Base-by-base conservation (phyloP, 1,140 invertebrate species). In the Heliconius eleuchia region DNA sequence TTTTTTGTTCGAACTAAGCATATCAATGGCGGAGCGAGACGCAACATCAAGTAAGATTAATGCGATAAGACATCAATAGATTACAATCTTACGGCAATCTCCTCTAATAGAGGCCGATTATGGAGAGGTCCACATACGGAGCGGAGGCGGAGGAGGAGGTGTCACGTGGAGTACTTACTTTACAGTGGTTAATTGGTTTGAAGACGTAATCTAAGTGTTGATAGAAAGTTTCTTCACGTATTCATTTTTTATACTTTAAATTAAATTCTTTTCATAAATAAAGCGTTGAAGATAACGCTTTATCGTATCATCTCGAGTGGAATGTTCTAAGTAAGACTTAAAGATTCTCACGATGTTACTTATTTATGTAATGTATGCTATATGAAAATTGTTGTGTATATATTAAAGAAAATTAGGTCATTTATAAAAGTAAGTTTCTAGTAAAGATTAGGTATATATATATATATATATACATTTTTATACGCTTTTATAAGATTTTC, bases 51-150 rank as follows among this genome's bases (percentile, higher is more conserved):
- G 60, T 66, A 27, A 30, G 60, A 66, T 66, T 30, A 66, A 66
- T 66, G 27, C 23, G 60, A 66, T 66, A 23, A 66, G 60, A 66
- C 23, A 23, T 30, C 27, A 66, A 30, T 66, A 30, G 23, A 66
- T 66, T 30, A 46, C 42, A 46, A 66, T 66, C 60, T 66, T 30
- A 66, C 60, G 60, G 60, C 60, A 66, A 30, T 66, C 23, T 66
- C 11, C 13, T 30, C 60, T 66, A 66, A 66, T 66, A 30, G 60
- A 66, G 27, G 60, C 60, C 60, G 60, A 30, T 66, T 66, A 66
- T 4, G 60, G 9, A 6, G 27, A 66, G 27, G 11, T 66, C 60
- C 27, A 23, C 23, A 66, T 66, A 66, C 8, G 60, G 60, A 13
- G 60, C 16, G 3, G 42, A 46, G 42, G 42, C 42, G 13, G 42